phyloP scores from a whole-genome alignment of 2,113 vertebrate genomes.

The Hystrix cristata region DNA sequence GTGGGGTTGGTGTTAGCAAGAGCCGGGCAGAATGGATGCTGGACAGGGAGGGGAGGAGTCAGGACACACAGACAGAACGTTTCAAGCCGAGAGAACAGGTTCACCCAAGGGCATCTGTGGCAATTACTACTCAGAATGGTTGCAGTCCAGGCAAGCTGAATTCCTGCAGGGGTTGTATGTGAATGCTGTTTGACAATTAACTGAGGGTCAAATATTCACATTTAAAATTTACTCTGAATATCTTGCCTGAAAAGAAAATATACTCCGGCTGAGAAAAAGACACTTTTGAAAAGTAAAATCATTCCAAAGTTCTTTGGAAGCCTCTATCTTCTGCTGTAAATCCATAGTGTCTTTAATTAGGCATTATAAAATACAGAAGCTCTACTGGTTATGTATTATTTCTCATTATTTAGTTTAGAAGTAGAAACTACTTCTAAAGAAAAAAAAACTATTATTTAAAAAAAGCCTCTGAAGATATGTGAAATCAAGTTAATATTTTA shows the following conservation, averaged over 20 bases:
- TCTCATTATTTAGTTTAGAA: background rate
- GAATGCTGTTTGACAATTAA: background rate
- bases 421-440: background rate
- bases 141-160: background rate
- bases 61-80: background rate
- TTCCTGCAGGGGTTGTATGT: background rate
- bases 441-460: constrained; percentile 21
- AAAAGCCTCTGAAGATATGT: background rate
- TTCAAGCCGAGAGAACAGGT: background rate
- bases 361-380: background rate
- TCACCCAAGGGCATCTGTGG: background rate
- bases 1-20: background rate
- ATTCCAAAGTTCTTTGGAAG: constrained; percentile 2
- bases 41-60: background rate
- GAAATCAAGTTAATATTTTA: background rate
- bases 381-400: background rate
- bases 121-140: background rate
- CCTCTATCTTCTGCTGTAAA: background rate
- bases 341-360: background rate
- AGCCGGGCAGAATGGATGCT: background rate
- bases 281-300: constrained; percentile 16
- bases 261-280: background rate
- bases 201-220: background rate
- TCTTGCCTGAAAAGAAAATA: background rate
- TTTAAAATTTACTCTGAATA: background rate